Conservation (phyloP, 2,888 invertebrate species). For the Phania funesta region DNA sequence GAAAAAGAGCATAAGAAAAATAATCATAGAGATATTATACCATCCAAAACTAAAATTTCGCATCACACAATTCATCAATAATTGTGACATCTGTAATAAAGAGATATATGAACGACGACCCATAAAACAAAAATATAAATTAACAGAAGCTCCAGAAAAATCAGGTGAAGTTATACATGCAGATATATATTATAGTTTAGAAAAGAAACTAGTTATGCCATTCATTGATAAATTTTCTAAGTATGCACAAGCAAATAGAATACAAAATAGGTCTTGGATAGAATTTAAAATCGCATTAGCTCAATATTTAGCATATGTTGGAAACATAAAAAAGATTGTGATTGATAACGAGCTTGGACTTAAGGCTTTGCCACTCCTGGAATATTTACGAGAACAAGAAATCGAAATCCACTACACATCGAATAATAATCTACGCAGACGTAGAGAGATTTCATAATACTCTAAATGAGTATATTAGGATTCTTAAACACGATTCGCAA, state of each 20-base stretch:
- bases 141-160: conserved; percentile 66
- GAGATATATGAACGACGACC: conserved; percentile 18
- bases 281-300: neutral
- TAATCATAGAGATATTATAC: neutral
- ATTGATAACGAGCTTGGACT: conserved; percentile 65
- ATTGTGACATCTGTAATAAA: neutral
- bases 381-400: conserved; percentile 50
- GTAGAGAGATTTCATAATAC: conserved; percentile 66
- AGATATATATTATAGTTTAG: neutral
- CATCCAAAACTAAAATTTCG: neutral
- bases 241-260: neutral
- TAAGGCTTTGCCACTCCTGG: conserved; percentile 49
- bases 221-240: neutral
- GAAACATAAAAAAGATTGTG: conserved; percentile 39
- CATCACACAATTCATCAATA: conserved; percentile 8
- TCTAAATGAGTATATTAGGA: conserved; percentile 62
- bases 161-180: neutral
- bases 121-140: conserved; percentile 54
- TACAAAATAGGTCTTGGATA: neutral
- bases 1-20: neutral
- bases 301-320: neutral
- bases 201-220: neutral
- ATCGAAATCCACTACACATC: conserved; percentile 64
- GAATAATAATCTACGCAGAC: conserved; percentile 55
- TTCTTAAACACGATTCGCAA: neutral